Evolutionary conservation across 2,888 invertebrate genomes (phyloP).

Genomic region (Brenthis ino): DNA sequence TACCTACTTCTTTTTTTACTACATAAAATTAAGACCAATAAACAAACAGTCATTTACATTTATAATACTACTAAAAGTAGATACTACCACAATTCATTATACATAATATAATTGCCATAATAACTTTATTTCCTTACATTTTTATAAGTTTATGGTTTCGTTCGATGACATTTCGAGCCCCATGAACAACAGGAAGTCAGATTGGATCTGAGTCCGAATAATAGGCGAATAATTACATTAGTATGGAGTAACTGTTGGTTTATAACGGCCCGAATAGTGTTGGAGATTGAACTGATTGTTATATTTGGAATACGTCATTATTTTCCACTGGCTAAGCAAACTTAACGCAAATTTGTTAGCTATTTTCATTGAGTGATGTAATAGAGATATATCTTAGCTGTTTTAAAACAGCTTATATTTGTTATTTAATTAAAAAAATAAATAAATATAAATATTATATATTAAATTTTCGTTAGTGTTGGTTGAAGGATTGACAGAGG

Average conservation of each 20-base stretch:
- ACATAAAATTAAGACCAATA: no score
- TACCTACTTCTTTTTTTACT: no score
- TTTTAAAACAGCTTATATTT: no score
- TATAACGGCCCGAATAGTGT: conserved; percentile 24
- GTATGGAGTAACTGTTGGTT: conserved; percentile 24
- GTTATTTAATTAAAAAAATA: no score
- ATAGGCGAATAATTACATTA: conserved; percentile 44
- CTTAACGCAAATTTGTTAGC: no score
- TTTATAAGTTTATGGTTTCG: conserved; percentile 18
- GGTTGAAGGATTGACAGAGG: no score
- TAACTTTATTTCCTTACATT: conserved; percentile 5
- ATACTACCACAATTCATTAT: conserved; percentile 3
- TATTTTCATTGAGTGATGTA: no score
- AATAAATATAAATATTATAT: no score
- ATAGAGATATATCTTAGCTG: no score
- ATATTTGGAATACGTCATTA: neutral
- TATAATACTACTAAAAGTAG: no score
- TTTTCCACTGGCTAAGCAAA: neutral
- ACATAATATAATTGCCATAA: neutral
- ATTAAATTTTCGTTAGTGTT: no score
- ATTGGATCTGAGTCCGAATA: conserved; percentile 43
- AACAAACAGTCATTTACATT: no score
- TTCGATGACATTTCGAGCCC: conserved; percentile 38
- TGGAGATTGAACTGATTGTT: neutral
- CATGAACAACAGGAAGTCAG: conserved; percentile 40